These are phyloP conservation scores for Salvator merianae DNA, from an alignment of 2,113 vertebrate species.

Conservation along the genomic window DNA sequence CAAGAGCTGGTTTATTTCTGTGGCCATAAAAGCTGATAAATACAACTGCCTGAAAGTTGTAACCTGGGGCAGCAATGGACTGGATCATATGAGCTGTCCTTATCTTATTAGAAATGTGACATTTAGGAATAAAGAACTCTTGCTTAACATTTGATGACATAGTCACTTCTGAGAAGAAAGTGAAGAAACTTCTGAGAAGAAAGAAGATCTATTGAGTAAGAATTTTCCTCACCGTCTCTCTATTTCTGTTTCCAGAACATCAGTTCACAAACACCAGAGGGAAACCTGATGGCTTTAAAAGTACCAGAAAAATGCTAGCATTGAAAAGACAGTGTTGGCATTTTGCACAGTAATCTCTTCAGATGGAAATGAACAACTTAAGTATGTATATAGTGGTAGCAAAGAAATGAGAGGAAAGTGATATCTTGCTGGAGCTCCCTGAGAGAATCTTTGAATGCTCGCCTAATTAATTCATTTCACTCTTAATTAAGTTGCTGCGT, in stretches of 20 bases:
- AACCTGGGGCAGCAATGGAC: too few relatives aligned
- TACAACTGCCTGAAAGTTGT: background rate
- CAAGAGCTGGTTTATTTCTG: background rate
- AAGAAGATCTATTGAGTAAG: background rate
- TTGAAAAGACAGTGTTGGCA: background rate
- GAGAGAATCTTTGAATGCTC: constrained; percentile 50
- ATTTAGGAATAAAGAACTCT: background rate
- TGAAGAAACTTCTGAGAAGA: background rate
- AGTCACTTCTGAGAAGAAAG: background rate
- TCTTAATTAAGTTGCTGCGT: constrained; percentile 43
- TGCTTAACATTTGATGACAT: background rate
- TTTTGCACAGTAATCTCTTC: constrained; percentile 34
- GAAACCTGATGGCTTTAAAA: constrained; percentile 23
- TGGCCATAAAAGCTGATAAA: background rate
- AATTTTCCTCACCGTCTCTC: background rate
- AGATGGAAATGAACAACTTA: constrained; percentile 46
- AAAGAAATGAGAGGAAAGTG: constrained; percentile 40
- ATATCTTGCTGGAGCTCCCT: constrained; percentile 37
- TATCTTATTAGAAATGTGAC: background rate
- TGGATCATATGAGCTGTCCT: background rate
- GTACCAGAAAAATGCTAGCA: constrained; percentile 10
- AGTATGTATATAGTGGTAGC: constrained; percentile 27
- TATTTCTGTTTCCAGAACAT: background rate
- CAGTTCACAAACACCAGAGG: background rate
- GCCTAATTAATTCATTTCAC: constrained; percentile 59